A percentile compares a stretch with the other conserved stretches of the same genome.
Conservation (phyloP, 2,888 invertebrate genomes). For the Taphrorychus bicolor region DNA sequence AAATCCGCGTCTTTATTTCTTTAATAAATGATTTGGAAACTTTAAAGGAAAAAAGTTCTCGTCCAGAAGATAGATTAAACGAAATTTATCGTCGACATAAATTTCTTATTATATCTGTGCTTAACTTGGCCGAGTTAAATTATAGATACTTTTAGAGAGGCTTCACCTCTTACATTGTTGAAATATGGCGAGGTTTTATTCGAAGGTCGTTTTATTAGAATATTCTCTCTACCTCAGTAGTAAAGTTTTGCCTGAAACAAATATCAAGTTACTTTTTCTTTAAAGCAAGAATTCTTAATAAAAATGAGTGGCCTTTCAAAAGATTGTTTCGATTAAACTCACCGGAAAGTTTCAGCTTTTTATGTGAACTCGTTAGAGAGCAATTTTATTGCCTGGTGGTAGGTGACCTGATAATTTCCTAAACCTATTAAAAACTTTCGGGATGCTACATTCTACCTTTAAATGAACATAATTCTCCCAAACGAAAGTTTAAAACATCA, state of each 20-base stretch:
- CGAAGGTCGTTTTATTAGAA: constrained; percentile 18
- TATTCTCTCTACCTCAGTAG: neutral
- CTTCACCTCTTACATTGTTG: constrained; percentile 27
- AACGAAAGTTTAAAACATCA: neutral
- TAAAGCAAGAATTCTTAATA: constrained; percentile 25
- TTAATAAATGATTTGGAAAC: constrained; percentile 30
- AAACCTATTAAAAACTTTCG: constrained; percentile 17
- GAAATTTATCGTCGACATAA: constrained; percentile 35
- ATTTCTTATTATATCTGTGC: constrained; percentile 37
- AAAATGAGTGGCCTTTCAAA: constrained; percentile 17
- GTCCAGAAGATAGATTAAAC: constrained; percentile 27
- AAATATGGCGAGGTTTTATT: constrained; percentile 10
- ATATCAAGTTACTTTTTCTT: constrained; percentile 11
- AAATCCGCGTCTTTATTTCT: constrained; percentile 9
- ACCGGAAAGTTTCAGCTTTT: constrained; percentile 11
- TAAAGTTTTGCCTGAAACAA: constrained; percentile 18
- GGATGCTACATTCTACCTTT: constrained; percentile 1
- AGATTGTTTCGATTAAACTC: constrained; percentile 28
- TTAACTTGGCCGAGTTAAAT: constrained; percentile 30
- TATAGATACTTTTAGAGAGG: constrained; percentile 33
- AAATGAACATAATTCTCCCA: constrained; percentile 12
- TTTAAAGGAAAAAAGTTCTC: constrained; percentile 21
- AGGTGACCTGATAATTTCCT: constrained; percentile 12
- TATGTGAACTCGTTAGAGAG: constrained; percentile 23
- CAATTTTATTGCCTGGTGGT: constrained; percentile 28